These are phyloP conservation scores for Gallinago media DNA, from an alignment of 2,113 vertebrate species.

Conservation along the genomic window DNA sequence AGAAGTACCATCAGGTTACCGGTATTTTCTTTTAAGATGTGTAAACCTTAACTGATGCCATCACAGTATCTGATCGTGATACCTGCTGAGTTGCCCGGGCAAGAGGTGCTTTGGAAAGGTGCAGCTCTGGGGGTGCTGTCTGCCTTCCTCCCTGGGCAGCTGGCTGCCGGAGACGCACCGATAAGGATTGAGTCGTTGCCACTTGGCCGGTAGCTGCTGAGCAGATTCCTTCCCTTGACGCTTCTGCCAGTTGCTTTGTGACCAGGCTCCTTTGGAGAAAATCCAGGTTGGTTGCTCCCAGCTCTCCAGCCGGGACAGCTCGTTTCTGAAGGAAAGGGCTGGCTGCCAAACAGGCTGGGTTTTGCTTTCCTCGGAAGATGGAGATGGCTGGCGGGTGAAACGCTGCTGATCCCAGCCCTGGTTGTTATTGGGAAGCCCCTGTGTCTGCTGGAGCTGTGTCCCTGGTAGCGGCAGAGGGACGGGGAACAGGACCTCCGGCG, in stretches of 20 bases:
- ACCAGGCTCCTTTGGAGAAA: background rate
- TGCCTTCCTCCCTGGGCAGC: background rate
- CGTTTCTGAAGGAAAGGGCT: background rate
- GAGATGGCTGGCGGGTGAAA: background rate
- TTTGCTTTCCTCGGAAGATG: background rate
- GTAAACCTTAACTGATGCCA: background rate
- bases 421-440: background rate
- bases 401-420: background rate
- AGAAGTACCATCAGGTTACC: conserved; percentile 30
- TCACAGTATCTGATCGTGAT: background rate
- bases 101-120: background rate
- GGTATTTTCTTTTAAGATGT: background rate
- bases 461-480: background rate
- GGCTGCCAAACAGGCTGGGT: background rate
- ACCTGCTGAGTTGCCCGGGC: background rate
- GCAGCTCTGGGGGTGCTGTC: background rate
- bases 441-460: background rate
- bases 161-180: rapidly evolving
- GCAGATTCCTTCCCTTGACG: background rate
- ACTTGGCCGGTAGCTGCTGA: background rate
- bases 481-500: rapidly evolving
- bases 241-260: conserved; percentile 24
- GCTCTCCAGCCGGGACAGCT: background rate
- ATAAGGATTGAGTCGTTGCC: background rate
- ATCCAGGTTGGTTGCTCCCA: background rate